Base-by-base conservation (phyloP, 2,797 vertebrate species). In the Coregonus suidteri region DNA sequence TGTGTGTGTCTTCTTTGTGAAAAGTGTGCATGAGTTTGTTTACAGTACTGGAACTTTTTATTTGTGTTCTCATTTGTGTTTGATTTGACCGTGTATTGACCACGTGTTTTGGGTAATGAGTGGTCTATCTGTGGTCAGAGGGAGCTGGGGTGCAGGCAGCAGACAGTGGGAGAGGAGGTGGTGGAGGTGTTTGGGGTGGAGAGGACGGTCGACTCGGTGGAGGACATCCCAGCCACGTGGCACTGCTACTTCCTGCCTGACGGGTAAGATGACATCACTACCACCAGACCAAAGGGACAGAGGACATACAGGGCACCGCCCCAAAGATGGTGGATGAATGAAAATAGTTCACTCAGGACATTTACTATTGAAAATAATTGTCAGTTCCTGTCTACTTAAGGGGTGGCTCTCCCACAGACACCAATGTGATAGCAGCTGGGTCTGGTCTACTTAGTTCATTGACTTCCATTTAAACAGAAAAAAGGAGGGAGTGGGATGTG, bases 241-340 rank as follows among this genome's bases (percentile, higher is more conserved):
- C 95, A 96, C 31, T 93, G 93, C 93, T 96, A 93, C 91, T 95
- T 97, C 83, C 93, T 99, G 25, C 74, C 92, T 1, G 95, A 95
- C 16, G 97, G 97, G 98, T 98, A 92, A 75, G 86, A 31, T 79
- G 14, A 75, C 4, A 20, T 34, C 3, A 71, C 9, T n/a, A n/a
- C n/a, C 6, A 25, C 9, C 7, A 64, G 59, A 13, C 59, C 5
- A 30, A 64, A 41, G 7, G 30, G 34, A 47, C 6, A 9, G 4
- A 15, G 14, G 59, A 68, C 13, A 7, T 34, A 71, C 31, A 1
- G 54, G 25, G 74, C 53, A 30, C 47, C 9, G 9, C 9, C 41
- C 41, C 41, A 47, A 47, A 47, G 41, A 47, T 47, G 9, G 41
- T 13, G 9, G 41, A 47, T 47, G 11, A 47, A 13, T 47, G 2